A percentile compares a stretch with the other conserved stretches of the same genome.
Evolutionary conservation across 1,140 invertebrate species (phyloP).

Genomic region (Diuraphis noxia): DNA sequence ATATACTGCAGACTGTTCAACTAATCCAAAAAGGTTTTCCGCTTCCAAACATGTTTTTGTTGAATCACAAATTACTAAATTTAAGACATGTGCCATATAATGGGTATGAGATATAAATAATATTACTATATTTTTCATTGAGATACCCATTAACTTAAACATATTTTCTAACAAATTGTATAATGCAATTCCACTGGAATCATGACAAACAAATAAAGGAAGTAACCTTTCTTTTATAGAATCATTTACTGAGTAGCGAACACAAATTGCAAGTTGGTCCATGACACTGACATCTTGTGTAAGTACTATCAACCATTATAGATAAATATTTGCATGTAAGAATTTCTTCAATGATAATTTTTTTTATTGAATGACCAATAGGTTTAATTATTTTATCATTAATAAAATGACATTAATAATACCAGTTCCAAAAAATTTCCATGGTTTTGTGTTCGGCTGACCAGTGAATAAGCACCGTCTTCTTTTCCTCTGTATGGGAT

Average conservation of each 20-base stretch:
- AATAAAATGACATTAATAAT: conserved; percentile 35
- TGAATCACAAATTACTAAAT: conserved; percentile 55
- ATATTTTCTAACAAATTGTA: conserved; percentile 34
- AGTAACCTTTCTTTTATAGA: conserved; percentile 52
- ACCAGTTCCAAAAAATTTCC: conserved; percentile 53
- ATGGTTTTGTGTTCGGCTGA: conserved; percentile 38
- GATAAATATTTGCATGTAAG: conserved; percentile 52
- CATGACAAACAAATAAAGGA: conserved; percentile 46
- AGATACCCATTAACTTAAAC: conserved; percentile 36
- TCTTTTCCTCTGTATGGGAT: conserved; percentile 21
- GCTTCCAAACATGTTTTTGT: conserved; percentile 54
- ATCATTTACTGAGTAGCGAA: conserved; percentile 54
- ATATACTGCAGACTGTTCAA: conserved; percentile 55
- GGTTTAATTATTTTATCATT: conserved; percentile 53
- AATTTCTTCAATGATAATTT: conserved; percentile 54
- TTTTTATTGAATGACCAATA: conserved; percentile 42
- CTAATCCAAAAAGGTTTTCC: conserved; percentile 55
- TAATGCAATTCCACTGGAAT: conserved; percentile 52
- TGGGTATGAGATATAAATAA: conserved; percentile 56
- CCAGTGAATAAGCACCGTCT: background rate
- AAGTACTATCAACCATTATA: conserved; percentile 54
- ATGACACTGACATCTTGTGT: conserved; percentile 55
- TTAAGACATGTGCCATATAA: conserved; percentile 55
- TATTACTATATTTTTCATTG: conserved; percentile 13
- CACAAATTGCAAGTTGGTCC: conserved; percentile 55